Conservation (phyloP, 2,113 vertebrate species). For the Zeus faber region DNA sequence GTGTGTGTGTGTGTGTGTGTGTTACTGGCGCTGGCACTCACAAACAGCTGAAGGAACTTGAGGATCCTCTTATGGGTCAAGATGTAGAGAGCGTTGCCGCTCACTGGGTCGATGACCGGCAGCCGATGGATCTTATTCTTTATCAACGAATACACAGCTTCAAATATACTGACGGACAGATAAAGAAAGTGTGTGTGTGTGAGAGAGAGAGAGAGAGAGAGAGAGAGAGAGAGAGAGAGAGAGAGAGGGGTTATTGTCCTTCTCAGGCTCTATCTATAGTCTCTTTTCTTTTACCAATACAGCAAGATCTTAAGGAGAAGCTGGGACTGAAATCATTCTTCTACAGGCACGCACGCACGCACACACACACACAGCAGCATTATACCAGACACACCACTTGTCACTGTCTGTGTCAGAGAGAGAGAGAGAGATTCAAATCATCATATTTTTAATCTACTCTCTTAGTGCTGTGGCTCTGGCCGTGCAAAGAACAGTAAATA, state of each 20-base stretch:
- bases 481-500: too few relatives aligned
- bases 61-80: constrained; percentile 99
- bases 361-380: not conserved
- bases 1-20: not conserved
- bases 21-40: constrained; percentile 72
- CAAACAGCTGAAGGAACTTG: constrained; percentile 99
- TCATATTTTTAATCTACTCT: too few relatives aligned
- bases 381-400: not conserved
- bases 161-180: constrained; percentile 82
- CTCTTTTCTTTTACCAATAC: too few relatives aligned
- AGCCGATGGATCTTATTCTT: constrained; percentile 98
- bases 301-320: not conserved
- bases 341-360: not conserved
- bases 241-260: too few relatives aligned
- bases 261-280: too few relatives aligned
- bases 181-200: not conserved
- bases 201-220: not conserved
- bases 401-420: not conserved
- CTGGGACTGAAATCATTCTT: not conserved
- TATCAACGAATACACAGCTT: constrained; percentile 94
- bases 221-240: not conserved
- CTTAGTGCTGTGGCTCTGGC: too few relatives aligned
- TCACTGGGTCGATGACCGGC: constrained; percentile 94
- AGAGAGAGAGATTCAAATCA: too few relatives aligned
- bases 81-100: constrained; percentile 98